Percentiles rank a stretch among this genome's conserved stretches.
These are phyloP conservation scores for Tamandua tetradactyla DNA, from an alignment of 2,797 vertebrate genomes.

Conservation along the genomic window DNA sequence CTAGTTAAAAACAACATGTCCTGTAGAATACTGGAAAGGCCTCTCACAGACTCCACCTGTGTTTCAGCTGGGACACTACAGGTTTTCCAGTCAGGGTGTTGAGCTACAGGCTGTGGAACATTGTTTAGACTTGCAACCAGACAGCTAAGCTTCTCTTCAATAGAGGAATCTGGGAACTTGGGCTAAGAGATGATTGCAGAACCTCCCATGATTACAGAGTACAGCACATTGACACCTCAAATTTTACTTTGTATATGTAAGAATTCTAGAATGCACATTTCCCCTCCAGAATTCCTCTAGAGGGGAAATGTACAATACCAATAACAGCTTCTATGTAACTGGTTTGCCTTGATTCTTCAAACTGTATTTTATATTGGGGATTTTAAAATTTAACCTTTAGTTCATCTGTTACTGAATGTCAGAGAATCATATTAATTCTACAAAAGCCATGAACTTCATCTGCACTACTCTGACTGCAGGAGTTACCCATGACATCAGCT, in stretches of 20 bases:
- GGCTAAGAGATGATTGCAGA: not conserved
- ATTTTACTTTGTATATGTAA: not conserved
- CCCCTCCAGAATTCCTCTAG: not conserved
- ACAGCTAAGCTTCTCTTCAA: not conserved
- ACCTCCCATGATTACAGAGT: not conserved
- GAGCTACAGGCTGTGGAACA: too few species aligned
- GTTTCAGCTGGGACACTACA: not conserved
- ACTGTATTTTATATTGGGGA: not conserved
- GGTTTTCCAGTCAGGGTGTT: not conserved
- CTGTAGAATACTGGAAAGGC: not conserved
- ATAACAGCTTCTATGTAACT: not conserved
- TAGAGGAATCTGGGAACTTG: not conserved
- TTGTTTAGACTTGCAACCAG: not conserved
- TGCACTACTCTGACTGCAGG: not conserved
- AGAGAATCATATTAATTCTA: not conserved
- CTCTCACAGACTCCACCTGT: not conserved
- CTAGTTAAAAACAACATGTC: too few species aligned
- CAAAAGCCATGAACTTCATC: conserved; percentile 8
- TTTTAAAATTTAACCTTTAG: not conserved
- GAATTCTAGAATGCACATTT: not conserved
- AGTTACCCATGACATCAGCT: not conserved
- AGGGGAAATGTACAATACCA: not conserved
- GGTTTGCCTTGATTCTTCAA: not conserved
- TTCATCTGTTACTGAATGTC: conserved; percentile 27
- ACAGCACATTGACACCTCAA: not conserved